Conservation (phyloP, 1,140 invertebrate species). For the Cydia splendana region DNA sequence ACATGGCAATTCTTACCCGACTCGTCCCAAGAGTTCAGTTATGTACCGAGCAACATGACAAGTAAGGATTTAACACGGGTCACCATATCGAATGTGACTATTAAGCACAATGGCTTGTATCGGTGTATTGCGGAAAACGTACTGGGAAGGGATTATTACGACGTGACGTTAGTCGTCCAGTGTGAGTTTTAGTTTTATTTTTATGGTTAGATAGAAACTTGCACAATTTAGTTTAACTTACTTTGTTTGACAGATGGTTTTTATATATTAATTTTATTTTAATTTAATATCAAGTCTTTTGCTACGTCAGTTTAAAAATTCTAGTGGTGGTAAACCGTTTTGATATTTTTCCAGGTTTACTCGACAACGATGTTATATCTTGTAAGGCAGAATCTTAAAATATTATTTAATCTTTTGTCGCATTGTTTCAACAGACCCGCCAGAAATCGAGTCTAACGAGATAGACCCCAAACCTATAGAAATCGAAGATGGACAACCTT, state of each 20-base stretch:
- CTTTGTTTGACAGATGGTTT: no score
- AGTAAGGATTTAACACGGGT: constrained; percentile 40
- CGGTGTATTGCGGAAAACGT: constrained; percentile 64
- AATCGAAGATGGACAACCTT: constrained; percentile 47
- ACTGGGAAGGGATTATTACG: constrained; percentile 57
- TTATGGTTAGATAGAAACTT: no score
- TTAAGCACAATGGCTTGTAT: constrained; percentile 56
- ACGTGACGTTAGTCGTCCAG: constrained; percentile 57
- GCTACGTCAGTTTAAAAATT: no score
- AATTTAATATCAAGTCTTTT: no score
- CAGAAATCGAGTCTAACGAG: constrained; percentile 44
- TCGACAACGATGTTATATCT: no score
- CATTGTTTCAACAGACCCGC: constrained; percentile 48
- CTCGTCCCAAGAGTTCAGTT: constrained; percentile 34
- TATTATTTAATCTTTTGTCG: no score
- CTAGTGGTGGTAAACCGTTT: no score
- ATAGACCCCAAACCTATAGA: constrained; percentile 40
- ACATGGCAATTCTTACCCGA: constrained; percentile 50
- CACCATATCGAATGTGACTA: constrained; percentile 38
- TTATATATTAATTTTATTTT: no score
- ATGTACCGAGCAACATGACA: constrained; percentile 38
- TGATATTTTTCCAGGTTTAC: no score
- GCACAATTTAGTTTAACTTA: no score
- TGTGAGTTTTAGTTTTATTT: constrained; percentile 52
- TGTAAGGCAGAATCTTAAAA: neutral